Conservation (phyloP, 2,797 vertebrate species). For the Brotula barbata region DNA sequence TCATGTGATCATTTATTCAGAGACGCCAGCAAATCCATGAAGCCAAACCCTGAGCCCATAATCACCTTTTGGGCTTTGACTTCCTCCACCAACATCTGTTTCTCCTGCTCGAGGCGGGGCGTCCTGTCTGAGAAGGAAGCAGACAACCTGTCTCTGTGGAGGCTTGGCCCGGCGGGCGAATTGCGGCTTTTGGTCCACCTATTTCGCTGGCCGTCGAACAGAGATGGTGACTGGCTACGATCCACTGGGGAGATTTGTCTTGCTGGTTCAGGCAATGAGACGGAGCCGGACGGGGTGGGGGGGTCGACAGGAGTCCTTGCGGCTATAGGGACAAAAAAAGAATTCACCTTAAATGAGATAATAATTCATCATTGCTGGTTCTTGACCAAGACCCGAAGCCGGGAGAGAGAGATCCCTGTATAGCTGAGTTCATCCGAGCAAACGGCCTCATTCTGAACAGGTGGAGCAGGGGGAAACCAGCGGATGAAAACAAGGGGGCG, state of each 20-base stretch:
- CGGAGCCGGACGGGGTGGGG: background rate
- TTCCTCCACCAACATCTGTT: conserved; percentile 83
- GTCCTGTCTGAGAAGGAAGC: conserved; percentile 60
- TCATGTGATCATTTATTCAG: no score
- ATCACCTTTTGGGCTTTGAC: conserved; percentile 91
- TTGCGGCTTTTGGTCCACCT: conserved; percentile 73
- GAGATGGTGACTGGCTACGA: background rate
- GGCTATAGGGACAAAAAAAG: background rate
- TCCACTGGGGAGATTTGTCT: background rate
- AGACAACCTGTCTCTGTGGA: conserved; percentile 49
- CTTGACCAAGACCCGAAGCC: no score
- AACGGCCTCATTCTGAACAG: no score
- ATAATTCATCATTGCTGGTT: no score
- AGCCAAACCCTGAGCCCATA: background rate
- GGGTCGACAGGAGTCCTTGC: conserved; percentile 5
- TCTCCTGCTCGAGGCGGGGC: conserved; percentile 81
- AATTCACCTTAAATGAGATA: background rate
- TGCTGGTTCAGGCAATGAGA: conserved; percentile 17
- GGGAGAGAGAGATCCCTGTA: no score
- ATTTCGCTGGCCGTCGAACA: conserved; percentile 14
- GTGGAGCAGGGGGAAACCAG: no score
- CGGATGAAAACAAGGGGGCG: no score
- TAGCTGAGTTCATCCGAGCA: no score
- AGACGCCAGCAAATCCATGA: no score
- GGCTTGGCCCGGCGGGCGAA: conserved; percentile 59